Base-by-base conservation (phyloP, 2,888 invertebrate species). In the Ceramica pisi region DNA sequence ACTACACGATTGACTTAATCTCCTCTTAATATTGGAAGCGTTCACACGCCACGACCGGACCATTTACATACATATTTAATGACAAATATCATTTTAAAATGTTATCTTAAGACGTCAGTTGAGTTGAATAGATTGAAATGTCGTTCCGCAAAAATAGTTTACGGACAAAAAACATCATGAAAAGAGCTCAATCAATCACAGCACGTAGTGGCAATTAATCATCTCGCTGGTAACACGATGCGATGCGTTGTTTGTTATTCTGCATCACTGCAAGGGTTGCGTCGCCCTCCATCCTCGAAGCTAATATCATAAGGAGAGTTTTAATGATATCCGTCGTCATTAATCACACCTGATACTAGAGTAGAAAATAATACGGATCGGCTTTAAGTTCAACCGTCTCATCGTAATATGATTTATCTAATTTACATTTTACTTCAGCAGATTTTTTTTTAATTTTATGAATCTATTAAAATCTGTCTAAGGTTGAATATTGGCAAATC, bases 1-100 rank as follows among this genome's bases (percentile, higher is more conserved):
- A 83, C 86, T 82, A 80, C 85, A 84, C 81, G 80, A 82, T 85
- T 81, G 82, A 87, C 87, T 86, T 87, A 86, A 89, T 87, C 85
- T 87, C 82, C 85, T 78, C 83, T 81, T 80, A 79, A 77, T 73
- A 79, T 77, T 74, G 74, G 74, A 77, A 67, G 63, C 68, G 60
- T 92, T 94, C 93, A 88, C 94, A 94, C 93, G 93, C 89, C 90
- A 91, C 74, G 67, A 75, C 68, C 44, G 57, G 63, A 41, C 73
- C 75, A 88, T 90, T 89, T 88, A 82, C 90, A 93, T 90, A 89
- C 86, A 91, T 91, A 88, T 85, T 64, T 86, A 79, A 87, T 94
- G 92, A 94, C 92, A 92, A 94, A 95, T 94, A 89, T 85, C 73
- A 86, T 92, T 93, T 94, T 94, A 94, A 95, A 93, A 90, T 90